Base-by-base conservation (phyloP, 2,113 vertebrate genomes). In the Ia io region DNA sequence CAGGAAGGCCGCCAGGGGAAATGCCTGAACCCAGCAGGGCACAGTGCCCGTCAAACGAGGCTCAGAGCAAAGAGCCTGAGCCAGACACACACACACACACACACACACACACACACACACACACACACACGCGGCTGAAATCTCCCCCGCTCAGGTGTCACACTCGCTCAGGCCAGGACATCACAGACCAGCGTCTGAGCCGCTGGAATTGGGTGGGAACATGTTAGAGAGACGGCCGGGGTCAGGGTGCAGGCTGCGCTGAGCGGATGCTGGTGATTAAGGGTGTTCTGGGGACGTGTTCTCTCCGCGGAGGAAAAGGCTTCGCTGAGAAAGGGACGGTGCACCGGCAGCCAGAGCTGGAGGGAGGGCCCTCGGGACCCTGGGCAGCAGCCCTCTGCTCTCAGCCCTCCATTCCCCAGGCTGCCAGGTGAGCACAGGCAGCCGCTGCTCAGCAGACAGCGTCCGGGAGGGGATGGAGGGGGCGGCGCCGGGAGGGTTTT, bases 251-350 rank as follows among this genome's bases (percentile, higher is more conserved):
- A 63, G 84, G 28, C 82, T 96, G 88, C 92, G 95, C 80, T 4
- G n/a, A 97, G 92, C 70, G 56, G 37, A 25, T 9, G 53, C 2
- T 83, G 88, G 85, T 93, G 90, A 85, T 88, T 96, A 97, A 97
- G 90, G 95, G 73, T 37, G 86, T 91, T 56, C 93, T 69, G 35
- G 71, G 77, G 80, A 95, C 40, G 40, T 63, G 16, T 85, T 96
- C 93, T 85, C 93, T 96, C 85, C 22, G 86, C 42, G 44, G 13
- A 28, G 42, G 82, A 67, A 83, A 71, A 87, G 22, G 59, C 22
- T 74, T 65, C 56, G 56, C 63, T 63, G 28, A 37, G 44, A 40
- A 86, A 12, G 47, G 40, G 59, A 16, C 0, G 3, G n/a, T 76
- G 42, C 71, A 79, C 37, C 9, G 25, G 5, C 32, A 0, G 53